Evolutionary conservation across 2,113 vertebrate species (phyloP).

Genomic region (Tetrax tetrax): DNA sequence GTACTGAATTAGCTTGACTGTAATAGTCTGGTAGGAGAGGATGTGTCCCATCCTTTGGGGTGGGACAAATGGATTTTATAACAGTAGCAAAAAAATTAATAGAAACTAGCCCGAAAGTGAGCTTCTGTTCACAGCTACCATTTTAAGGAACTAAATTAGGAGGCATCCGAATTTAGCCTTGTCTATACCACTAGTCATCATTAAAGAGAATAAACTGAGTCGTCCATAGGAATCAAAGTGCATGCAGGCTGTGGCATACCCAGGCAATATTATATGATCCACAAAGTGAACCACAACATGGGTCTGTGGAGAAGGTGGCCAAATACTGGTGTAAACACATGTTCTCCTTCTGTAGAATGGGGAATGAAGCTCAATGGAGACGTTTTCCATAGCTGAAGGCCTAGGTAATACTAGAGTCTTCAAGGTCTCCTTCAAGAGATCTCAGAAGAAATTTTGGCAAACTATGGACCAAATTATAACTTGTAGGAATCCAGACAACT

Average conservation of each 20-base stretch:
- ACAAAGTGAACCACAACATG: rapidly evolving
- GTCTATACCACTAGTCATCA: not conserved
- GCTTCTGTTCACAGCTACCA: not conserved
- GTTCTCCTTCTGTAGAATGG: not conserved
- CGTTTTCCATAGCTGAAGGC: not conserved
- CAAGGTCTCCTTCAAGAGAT: not conserved
- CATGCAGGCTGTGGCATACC: not conserved
- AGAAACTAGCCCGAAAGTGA: not conserved
- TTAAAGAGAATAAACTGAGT: not conserved
- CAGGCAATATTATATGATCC: not conserved
- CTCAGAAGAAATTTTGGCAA: not conserved
- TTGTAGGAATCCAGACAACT: not conserved
- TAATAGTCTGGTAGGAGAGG: not conserved
- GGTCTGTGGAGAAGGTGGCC: not conserved
- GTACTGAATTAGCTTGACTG: not conserved
- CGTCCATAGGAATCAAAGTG: not conserved
- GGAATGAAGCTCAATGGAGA: not conserved
- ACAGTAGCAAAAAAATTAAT: not conserved
- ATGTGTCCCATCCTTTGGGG: not conserved
- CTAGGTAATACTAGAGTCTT: not conserved
- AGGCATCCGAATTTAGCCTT: not conserved
- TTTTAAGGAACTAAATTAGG: not conserved
- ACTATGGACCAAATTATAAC: not conserved
- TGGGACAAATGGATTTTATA: not conserved
- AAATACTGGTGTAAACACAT: not conserved